Evolutionary conservation across 2,113 vertebrate genomes (phyloP), one percentile per base, ranked within the genome.

Genomic region (Psilopsiagon aurifrons): DNA sequence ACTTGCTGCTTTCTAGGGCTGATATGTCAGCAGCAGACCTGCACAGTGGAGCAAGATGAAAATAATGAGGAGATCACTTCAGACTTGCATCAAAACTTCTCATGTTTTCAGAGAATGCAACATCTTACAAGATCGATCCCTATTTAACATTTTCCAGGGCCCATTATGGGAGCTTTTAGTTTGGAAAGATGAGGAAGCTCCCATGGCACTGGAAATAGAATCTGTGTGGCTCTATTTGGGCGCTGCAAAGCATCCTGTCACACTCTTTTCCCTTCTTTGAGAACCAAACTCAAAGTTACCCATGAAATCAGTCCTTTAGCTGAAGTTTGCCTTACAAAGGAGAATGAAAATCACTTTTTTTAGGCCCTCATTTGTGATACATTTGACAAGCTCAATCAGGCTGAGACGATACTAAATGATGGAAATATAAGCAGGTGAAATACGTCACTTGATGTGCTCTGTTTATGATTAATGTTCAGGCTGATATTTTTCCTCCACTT

Each of bases 401-500:
- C 22, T 82, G 52, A 89, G 80, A 52, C 25, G 12, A 84, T 49
- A 59, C 11, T 68, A 54, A 93, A 68, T 31, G 19, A 71, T 46
- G 52, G 47, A 84, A 31, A 54, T 39, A 57, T 27, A 71, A 57
- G 20, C 47, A 59, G 47, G 31, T 86, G 85, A 91, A 88, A 87
- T 66, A 71, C n/a, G 66, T 39, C 0, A 0, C 29, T 71, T 80
- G 39, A 25, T 20, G 8, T 15, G 2, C 63, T 90, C 84, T 94
- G 17, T 62, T 73, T 93, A 62, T 77, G 54, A 83, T 69, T 92
- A 86, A 68, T 41, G 39, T 70, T 90, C 78, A 66, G 64, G 22
- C 5, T 94, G 54, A 55, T 91, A 74, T 87, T 83, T 17, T 94
- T 94, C 27, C 49, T 94, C 27, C 49, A 79, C 33, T 93, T 94